These are phyloP conservation scores for Marronus borbonicus DNA, from an alignment of 2,888 invertebrate genomes.

Conservation along the genomic window DNA sequence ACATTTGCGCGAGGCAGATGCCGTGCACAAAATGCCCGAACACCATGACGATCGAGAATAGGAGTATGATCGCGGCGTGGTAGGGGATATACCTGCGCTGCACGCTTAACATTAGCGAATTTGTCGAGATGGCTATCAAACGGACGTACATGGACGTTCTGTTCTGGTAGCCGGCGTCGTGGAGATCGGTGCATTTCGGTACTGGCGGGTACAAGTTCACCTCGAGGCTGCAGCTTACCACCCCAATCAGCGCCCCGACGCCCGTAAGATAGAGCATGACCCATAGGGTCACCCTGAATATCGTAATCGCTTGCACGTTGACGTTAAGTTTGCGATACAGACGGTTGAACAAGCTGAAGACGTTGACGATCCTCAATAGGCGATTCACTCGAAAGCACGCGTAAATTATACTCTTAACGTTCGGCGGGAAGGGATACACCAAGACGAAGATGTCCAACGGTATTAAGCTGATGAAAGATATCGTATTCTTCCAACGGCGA, in stretches of 20 bases:
- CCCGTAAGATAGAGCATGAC: slow-evolving; percentile 40
- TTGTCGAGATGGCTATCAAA: slow-evolving; percentile 12
- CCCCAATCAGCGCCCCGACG: slow-evolving; percentile 34
- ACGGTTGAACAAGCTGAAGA: slow-evolving; percentile 42
- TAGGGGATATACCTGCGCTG: slow-evolving; percentile 26
- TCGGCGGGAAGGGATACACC: slow-evolving; percentile 21
- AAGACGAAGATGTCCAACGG: slow-evolving; percentile 53
- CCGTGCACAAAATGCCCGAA: slow-evolving; percentile 32
- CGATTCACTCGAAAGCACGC: slow-evolving; percentile 50
- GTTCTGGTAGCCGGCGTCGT: neutral
- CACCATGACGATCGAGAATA: slow-evolving; percentile 44
- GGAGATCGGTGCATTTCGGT: slow-evolving; percentile 24
- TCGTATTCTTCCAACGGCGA: slow-evolving; percentile 28
- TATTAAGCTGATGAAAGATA: slow-evolving; percentile 47
- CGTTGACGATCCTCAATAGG: slow-evolving; percentile 45
- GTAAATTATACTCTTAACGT: slow-evolving; percentile 18
- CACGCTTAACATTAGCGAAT: slow-evolving; percentile 36
- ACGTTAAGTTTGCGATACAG: slow-evolving; percentile 41
- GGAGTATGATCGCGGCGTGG: slow-evolving; percentile 21
- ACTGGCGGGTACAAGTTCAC: slow-evolving; percentile 44
- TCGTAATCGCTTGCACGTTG: slow-evolving; percentile 34
- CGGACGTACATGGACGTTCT: slow-evolving; percentile 18
- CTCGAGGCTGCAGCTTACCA: slow-evolving; percentile 9
- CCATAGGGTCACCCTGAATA: slow-evolving; percentile 39
- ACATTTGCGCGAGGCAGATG: slow-evolving; percentile 39